A percentile compares a stretch with the other conserved stretches of the same genome.
Conservation (phyloP, 2,797 vertebrate species). For the Xiphophorus birchmanni region DNA sequence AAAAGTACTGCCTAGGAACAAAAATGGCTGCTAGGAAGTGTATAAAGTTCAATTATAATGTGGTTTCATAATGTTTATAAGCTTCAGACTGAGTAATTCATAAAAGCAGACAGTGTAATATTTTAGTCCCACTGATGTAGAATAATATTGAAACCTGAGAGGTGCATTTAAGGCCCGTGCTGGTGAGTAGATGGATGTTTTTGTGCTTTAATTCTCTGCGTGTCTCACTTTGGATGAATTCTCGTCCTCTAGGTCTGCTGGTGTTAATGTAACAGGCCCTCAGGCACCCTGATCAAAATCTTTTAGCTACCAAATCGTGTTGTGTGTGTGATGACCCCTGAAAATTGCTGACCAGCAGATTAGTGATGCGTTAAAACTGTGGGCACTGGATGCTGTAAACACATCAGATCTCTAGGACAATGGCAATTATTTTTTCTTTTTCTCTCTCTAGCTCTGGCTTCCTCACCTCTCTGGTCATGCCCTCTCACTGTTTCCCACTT, state of each 20-base stretch:
- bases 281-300: conserved; percentile 40
- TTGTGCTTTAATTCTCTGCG: conserved; percentile 6
- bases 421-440: conserved; percentile 25
- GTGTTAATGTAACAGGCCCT: conserved; percentile 10
- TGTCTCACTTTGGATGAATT: conserved; percentile 24
- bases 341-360: conserved; percentile 65
- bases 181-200: conserved; percentile 18
- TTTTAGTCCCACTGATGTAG: conserved; percentile 6
- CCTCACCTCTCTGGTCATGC: conserved; percentile 48
- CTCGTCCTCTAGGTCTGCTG: conserved; percentile 12
- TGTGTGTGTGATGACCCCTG: conserved; percentile 51
- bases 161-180: background rate
- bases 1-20: background rate
- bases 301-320: conserved; percentile 54
- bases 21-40: background rate
- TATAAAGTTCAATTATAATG: background rate
- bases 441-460: conserved; percentile 30
- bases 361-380: conserved; percentile 61
- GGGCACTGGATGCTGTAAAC: conserved; percentile 50
- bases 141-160: background rate
- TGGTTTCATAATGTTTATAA: background rate
- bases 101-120: conserved; percentile 3
- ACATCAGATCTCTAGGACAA: conserved; percentile 64
- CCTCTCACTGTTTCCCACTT: background rate
- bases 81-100: background rate